Conservation (phyloP, 2,888 invertebrate species). For the Plagiodera versicolora region DNA sequence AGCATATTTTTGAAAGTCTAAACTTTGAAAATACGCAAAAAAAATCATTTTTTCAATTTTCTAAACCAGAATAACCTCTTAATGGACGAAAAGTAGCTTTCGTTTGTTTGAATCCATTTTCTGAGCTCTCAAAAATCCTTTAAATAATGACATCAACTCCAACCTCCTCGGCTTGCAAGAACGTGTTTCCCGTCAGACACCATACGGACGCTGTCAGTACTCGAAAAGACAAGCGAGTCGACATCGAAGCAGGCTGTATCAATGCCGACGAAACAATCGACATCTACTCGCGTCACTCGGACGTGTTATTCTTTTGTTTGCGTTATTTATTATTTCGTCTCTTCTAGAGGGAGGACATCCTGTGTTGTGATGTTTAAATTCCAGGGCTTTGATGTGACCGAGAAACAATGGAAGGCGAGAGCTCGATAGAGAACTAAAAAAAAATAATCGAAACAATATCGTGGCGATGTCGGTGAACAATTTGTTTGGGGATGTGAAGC, state of each 20-base stretch:
- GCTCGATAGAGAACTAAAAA: background rate
- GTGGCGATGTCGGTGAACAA: background rate
- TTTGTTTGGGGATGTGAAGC: background rate
- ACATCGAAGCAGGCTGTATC: conserved; percentile 3
- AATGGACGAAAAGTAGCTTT: no score
- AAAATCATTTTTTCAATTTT: no score
- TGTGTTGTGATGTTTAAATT: conserved; percentile 25
- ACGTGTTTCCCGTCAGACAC: background rate
- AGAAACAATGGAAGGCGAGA: conserved; percentile 2
- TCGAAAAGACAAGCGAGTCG: conserved; percentile 7
- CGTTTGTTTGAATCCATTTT: no score
- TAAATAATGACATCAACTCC: no score
- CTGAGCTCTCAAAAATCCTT: no score
- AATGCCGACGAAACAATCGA: conserved; percentile 23
- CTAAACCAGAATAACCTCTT: no score
- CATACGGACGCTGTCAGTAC: conserved; percentile 17
- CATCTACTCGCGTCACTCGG: background rate
- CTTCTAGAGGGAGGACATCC: conserved; percentile 19
- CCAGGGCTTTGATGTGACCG: conserved; percentile 18
- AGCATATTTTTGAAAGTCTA: no score
- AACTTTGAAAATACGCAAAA: no score
- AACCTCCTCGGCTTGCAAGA: no score
- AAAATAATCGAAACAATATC: conserved; percentile 2
- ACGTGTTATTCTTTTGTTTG: conserved; percentile 24
- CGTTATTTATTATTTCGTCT: conserved; percentile 26